These are phyloP conservation scores for Brachionichthys hirsutus DNA, from an alignment of 2,113 vertebrate species.

Conservation along the genomic window DNA sequence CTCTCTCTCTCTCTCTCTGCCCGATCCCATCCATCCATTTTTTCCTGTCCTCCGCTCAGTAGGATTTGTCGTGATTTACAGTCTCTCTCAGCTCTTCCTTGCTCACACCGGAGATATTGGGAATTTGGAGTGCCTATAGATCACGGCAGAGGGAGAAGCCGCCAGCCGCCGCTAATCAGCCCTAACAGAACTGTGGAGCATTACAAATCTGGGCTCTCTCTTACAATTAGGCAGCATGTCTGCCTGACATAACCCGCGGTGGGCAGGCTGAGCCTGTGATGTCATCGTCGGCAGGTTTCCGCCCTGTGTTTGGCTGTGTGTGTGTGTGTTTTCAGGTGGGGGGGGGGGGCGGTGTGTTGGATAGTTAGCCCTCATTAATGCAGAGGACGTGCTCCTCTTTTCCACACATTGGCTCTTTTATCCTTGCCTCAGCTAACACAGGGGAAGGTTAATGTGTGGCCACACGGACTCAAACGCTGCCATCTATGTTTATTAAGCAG, in stretches of 20 bases:
- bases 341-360: slow-evolving; percentile 10
- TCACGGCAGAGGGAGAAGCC: slow-evolving; percentile 66
- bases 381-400: slow-evolving; percentile 62
- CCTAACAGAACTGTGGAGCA: slow-evolving; percentile 68
- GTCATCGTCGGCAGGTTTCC: slow-evolving; percentile 54
- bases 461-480: slow-evolving; percentile 54
- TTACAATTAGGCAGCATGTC: slow-evolving; percentile 64
- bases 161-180: slow-evolving; percentile 72
- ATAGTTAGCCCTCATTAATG: slow-evolving; percentile 67
- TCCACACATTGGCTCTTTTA: slow-evolving; percentile 64
- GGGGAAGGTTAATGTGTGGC: slow-evolving; percentile 66
- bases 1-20: slow-evolving; percentile 17
- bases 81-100: slow-evolving; percentile 64
- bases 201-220: slow-evolving; percentile 68
- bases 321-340: slow-evolving; percentile 24
- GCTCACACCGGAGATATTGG: slow-evolving; percentile 71
- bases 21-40: slow-evolving; percentile 37
- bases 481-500: slow-evolving; percentile 63
- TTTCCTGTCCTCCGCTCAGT: slow-evolving; percentile 46
- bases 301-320: slow-evolving; percentile 5
- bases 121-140: slow-evolving; percentile 77
- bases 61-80: slow-evolving; percentile 73
- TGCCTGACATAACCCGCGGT: slow-evolving; percentile 51
- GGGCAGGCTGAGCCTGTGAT: slow-evolving; percentile 55
- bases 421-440: slow-evolving; percentile 64